Base-by-base conservation (phyloP, 2,888 invertebrate genomes). In the Dusona sp. region DNA sequence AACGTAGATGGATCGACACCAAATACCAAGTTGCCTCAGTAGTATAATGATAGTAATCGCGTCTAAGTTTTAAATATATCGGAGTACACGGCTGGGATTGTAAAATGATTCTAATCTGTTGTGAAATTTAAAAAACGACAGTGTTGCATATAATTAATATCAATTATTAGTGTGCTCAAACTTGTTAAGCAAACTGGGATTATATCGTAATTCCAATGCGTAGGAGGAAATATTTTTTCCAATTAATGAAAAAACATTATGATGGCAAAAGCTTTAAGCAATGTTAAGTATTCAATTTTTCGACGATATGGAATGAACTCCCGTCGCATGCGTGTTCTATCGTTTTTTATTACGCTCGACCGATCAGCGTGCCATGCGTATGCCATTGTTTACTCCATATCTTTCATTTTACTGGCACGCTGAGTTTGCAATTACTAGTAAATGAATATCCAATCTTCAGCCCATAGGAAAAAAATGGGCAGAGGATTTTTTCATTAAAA, bases 401-500 rank as follows among this genome's bases (percentile, higher is more conserved):
- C 57, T 61, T 29, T 61, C 29, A 61, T 61, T 61, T 61, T 29
- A 29, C 61, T 29, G 61, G 29, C 61, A 16, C 61, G 25, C 16
- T 29, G 16, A 61, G 29, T 29, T 29, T 29, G 29, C 29, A 13
- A 61, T 61, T 16, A 29, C 29, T 16, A 61, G 16, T 61, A 16
- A 61, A 61, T 29, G 61, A 61, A 61, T 61, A 29, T 16, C 61
- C 61, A 61, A 61, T 61, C 9, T 16, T 6, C 61, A 29, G 29
- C 3, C 25, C 13, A 22, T 61, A 29, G 29, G 16, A 29, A 29
- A 61, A 48, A 48, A 45, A 45, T 45, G 16, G 3, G 16, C 7
- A 7, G 19, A 48, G 29, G 16, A 61, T 61, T 61, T 61, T 61
- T 61, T 61, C 61, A 61, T 61, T 29, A 61, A 61, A 29, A 61